Evolutionary conservation across 2,797 vertebrate species (phyloP), one percentile per base, ranked within the genome.

Genomic region (Rhabdophis nuchalis): DNA sequence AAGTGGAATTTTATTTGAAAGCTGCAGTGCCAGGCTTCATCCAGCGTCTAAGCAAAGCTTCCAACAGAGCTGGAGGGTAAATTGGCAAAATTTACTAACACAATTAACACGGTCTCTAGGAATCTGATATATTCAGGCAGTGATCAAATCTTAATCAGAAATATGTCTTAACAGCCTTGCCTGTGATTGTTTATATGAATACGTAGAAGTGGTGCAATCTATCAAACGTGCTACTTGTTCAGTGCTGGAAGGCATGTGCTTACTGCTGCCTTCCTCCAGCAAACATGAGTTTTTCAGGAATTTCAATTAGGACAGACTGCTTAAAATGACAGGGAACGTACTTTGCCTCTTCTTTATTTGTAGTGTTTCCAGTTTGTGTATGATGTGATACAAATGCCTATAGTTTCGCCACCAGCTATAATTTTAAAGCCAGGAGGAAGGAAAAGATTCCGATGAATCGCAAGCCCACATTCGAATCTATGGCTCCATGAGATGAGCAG

Each of bases 41-140:
- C 90, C 94, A 96, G 89, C 95, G 96, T 94, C 96, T 96, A 93
- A 94, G 95, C 93, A 94, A 95, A 96, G 96, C 95, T 94, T 94
- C 95, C 91, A 90, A 89, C 4, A 89, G 94, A 94, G 95, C 93
- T 96, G 94, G 88, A 95, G 96, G 95, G 94, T 93, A 95, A 94
- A 95, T 95, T 95, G 91, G 96, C 95, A 95, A 46, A 96, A 93
- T 96, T 93, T 95, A 96, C 94, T 92, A 94, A 92, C 90, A 92
- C 86, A 90, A 96, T 94, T 93, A 95, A 93, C 82, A 93, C 91
- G 89, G 93, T 88, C 20, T 89, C 82, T 85, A 1, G 0, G 29
- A n/a, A 90, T 94, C 94, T 82, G 18, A 52, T 88, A 9, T 82
- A 93, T 88, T 92, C 52, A 92, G 94, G 92, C 86, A 87, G 0